These are phyloP conservation scores for Leptarthrus brevirostris DNA, from an alignment of 2,888 invertebrate genomes.

Conservation along the genomic window DNA sequence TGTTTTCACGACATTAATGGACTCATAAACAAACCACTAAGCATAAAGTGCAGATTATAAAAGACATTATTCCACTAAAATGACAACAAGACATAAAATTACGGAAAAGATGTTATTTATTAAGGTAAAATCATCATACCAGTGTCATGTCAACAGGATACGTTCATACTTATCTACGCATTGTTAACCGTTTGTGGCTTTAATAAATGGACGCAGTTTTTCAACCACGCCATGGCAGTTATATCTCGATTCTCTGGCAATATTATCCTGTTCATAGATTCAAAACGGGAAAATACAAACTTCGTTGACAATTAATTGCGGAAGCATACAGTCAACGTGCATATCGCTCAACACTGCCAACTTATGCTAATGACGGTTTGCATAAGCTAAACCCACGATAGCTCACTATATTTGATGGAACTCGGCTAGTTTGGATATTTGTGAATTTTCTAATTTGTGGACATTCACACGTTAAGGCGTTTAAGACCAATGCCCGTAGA, in stretches of 20 bases:
- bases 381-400: background rate
- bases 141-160: background rate
- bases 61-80: too few relatives aligned
- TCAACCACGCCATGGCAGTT: background rate
- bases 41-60: too few relatives aligned
- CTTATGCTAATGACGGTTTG: background rate
- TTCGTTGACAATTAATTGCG: background rate
- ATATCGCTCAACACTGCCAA: background rate
- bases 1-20: too few relatives aligned
- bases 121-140: background rate
- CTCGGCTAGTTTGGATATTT: background rate
- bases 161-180: background rate
- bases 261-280: background rate
- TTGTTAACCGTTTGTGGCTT: conserved; percentile 7
- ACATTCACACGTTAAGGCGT: conserved; percentile 2
- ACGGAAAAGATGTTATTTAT: too few relatives aligned
- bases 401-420: background rate
- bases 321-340: background rate
- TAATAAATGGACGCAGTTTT: conserved; percentile 1
- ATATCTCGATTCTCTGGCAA: background rate
- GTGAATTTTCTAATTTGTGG: conserved; percentile 7
- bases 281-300: background rate
- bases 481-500: background rate
- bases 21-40: too few relatives aligned
- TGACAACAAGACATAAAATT: too few relatives aligned